A percentile compares a stretch with the other conserved stretches of the same genome.
Evolutionary conservation across 2,888 invertebrate species (phyloP).

Genomic region (Xylota segnis): DNA sequence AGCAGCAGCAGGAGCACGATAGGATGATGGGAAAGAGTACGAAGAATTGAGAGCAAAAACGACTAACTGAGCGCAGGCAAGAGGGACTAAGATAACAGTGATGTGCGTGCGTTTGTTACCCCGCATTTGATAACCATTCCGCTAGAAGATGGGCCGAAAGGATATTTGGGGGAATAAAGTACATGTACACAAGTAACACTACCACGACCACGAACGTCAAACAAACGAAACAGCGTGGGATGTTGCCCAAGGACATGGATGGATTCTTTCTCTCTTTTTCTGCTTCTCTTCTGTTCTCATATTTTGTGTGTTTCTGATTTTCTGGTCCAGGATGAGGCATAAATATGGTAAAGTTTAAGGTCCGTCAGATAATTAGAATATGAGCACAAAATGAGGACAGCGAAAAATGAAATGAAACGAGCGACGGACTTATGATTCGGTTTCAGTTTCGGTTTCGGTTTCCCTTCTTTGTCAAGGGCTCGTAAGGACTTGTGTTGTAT

Average conservation of each 20-base stretch:
- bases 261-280: slow-evolving; percentile 38
- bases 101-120: slow-evolving; percentile 53
- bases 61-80: background rate
- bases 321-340: slow-evolving; percentile 40
- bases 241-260: slow-evolving; percentile 79
- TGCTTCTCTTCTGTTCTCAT: background rate
- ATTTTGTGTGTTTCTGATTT: slow-evolving; percentile 17
- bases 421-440: slow-evolving; percentile 33
- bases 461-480: slow-evolving; percentile 47
- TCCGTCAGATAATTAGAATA: slow-evolving; percentile 57
- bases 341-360: slow-evolving; percentile 62
- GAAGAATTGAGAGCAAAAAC: slow-evolving; percentile 2
- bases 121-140: slow-evolving; percentile 61
- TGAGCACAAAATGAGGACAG: slow-evolving; percentile 42
- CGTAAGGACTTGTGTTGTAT: slow-evolving; percentile 20
- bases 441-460: background rate
- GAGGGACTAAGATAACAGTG: slow-evolving; percentile 41
- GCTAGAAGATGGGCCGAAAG: slow-evolving; percentile 33
- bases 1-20: too few species aligned
- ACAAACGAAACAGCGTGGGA: slow-evolving; percentile 76
- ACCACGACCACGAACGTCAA: slow-evolving; percentile 62
- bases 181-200: slow-evolving; percentile 44
- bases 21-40: slow-evolving; percentile 25
- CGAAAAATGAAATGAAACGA: slow-evolving; percentile 7
- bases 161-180: slow-evolving; percentile 25